Conservation (phyloP, 2,113 vertebrate species). For the Myrmecophaga tridactyla region DNA sequence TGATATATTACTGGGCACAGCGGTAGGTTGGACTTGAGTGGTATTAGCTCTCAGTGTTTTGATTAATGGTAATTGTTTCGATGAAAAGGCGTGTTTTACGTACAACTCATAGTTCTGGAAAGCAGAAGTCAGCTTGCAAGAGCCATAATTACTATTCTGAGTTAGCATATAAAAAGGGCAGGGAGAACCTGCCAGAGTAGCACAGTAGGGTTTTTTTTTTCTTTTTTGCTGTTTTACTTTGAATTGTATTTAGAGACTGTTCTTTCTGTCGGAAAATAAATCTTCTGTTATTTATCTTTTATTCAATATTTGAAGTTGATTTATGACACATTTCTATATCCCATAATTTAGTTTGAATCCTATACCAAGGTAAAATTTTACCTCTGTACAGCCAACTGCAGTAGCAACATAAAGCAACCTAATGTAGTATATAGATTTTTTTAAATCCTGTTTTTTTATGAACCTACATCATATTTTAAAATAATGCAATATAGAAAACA, state of each 20-base stretch:
- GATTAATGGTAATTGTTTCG: slow-evolving; percentile 92
- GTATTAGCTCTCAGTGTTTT: slow-evolving; percentile 89
- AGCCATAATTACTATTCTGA: slow-evolving; percentile 87
- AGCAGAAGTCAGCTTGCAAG: slow-evolving; percentile 87
- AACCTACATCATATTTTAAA: slow-evolving; percentile 63
- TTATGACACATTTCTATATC: slow-evolving; percentile 79
- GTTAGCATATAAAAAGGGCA: slow-evolving; percentile 85
- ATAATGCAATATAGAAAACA: slow-evolving; percentile 44
- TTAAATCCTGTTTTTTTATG: slow-evolving; percentile 10
- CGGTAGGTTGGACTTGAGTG: slow-evolving; percentile 89
- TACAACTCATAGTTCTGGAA: slow-evolving; percentile 87
- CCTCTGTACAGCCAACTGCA: slow-evolving; percentile 42
- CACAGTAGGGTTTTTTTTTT: slow-evolving; percentile 78
- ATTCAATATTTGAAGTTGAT: slow-evolving; percentile 76
- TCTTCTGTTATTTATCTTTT: slow-evolving; percentile 82
- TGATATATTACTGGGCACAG: slow-evolving; percentile 91
- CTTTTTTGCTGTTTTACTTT: slow-evolving; percentile 71
- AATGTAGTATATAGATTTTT: background rate
- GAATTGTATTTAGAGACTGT: slow-evolving; percentile 77
- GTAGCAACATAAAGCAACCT: slow-evolving; percentile 37
- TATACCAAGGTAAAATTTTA: slow-evolving; percentile 67
- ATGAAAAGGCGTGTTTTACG: slow-evolving; percentile 88
- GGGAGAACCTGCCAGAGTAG: slow-evolving; percentile 75
- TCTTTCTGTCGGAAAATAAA: slow-evolving; percentile 83
- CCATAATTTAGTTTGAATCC: slow-evolving; percentile 74